These are phyloP conservation scores for Corythaixoides concolor DNA, from an alignment of 2,113 vertebrate genomes.

Conservation along the genomic window DNA sequence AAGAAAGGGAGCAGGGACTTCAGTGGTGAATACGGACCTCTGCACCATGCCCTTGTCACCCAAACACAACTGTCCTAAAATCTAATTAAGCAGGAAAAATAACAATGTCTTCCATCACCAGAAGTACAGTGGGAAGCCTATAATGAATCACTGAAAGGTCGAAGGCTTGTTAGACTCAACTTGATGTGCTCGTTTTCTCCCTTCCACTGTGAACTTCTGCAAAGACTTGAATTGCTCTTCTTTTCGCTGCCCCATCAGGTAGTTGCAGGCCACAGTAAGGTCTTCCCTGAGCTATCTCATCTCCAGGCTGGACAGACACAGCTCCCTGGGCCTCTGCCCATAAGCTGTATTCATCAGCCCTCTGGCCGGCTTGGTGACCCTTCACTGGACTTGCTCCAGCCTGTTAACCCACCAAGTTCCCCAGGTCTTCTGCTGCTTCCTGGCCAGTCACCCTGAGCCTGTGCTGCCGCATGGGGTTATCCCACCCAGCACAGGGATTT, in stretches of 20 bases:
- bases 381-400: neutral
- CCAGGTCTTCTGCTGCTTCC: neutral
- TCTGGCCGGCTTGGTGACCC: neutral
- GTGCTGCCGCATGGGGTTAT: neutral
- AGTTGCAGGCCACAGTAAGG: neutral
- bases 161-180: neutral
- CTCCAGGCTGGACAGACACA: neutral
- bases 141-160: neutral
- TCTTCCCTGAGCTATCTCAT: neutral
- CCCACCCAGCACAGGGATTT: neutral
- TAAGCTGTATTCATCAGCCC: rapidly evolving
- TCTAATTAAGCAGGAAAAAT: neutral
- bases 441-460: neutral
- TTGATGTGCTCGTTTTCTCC: neutral
- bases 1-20: neutral
- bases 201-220: neutral
- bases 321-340: neutral
- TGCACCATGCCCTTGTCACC: neutral
- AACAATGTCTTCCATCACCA: neutral
- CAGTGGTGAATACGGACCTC: neutral
- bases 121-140: neutral
- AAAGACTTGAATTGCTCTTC: neutral
- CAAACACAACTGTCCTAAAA: neutral
- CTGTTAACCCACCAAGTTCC: neutral
- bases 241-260: neutral